These are phyloP conservation scores for Philotrypesis tridentata DNA, from an alignment of 1,140 invertebrate genomes.

Conservation along the genomic window DNA sequence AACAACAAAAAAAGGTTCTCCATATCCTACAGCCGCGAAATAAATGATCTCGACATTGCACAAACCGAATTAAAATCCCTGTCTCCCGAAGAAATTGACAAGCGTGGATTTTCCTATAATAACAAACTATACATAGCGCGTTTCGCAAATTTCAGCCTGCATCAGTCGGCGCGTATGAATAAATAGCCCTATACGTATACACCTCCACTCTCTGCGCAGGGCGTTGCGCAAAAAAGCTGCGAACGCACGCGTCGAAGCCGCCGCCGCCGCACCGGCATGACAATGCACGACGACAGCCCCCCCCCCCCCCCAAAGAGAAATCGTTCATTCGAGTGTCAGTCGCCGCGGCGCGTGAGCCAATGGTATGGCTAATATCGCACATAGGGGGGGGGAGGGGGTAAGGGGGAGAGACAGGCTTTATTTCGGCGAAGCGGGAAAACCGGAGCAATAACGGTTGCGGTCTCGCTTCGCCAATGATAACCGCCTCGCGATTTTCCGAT, in stretches of 20 bases:
- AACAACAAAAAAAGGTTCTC: background rate
- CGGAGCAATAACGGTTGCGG: background rate
- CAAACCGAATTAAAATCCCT: background rate
- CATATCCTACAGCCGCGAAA: background rate
- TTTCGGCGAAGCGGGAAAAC: conserved; percentile 4
- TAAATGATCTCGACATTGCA: background rate
- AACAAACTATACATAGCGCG: too few relatives aligned
- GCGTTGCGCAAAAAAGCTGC: conserved; percentile 12
- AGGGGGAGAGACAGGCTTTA: background rate
- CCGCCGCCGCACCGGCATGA: background rate
- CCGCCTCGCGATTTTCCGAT: background rate
- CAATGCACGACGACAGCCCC: conserved; percentile 20
- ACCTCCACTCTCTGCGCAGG: too few relatives aligned
- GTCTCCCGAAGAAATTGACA: background rate
- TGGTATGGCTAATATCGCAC: conserved; percentile 3
- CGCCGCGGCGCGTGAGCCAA: background rate
- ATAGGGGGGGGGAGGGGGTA: too few relatives aligned
- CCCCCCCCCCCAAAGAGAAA: conserved; percentile 38
- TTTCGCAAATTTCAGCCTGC: background rate
- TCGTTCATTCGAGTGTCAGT: conserved; percentile 23
- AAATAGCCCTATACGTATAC: conserved; percentile 32
- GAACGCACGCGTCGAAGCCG: background rate
- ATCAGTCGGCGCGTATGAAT: background rate
- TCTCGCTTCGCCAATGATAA: background rate
- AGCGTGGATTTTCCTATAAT: too few relatives aligned